Conservation (phyloP, 2,888 invertebrate genomes). For the Holacanthella duospinosa region DNA sequence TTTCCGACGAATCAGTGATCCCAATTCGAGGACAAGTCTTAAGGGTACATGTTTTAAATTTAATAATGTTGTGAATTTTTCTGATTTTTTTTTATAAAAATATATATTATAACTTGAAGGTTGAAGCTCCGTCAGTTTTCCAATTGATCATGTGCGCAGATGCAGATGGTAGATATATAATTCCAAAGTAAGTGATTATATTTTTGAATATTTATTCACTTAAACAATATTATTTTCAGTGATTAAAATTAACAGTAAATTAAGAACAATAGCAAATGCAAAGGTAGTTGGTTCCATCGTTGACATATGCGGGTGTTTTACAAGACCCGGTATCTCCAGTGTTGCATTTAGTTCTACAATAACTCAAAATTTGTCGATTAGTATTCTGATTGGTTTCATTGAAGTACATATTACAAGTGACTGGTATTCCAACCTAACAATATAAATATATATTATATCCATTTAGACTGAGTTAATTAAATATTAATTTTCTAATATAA, state of each 20-base stretch:
- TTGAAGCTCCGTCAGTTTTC: slow-evolving; percentile 58
- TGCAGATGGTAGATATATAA: slow-evolving; percentile 55
- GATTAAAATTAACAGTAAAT: not conserved
- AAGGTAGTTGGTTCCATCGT: not conserved
- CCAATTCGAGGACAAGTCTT: slow-evolving; percentile 67
- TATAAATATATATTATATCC: not conserved
- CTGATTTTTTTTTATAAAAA: not conserved
- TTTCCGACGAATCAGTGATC: slow-evolving; percentile 50
- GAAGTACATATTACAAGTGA: not conserved
- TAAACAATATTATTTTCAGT: too few species aligned
- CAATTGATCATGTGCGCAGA: slow-evolving; percentile 51
- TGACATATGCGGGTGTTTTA: not conserved
- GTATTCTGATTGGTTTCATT: not conserved
- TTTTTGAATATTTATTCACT: too few species aligned
- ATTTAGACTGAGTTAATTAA: too few species aligned
- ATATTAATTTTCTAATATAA: not conserved
- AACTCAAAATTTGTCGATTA: not conserved
- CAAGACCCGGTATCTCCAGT: not conserved
- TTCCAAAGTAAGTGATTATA: slow-evolving; percentile 61
- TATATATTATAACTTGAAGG: too few species aligned
- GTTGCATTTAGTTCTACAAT: not conserved
- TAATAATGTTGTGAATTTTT: not conserved
- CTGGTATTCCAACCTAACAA: not conserved
- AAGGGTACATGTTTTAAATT: slow-evolving; percentile 49
- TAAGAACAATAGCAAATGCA: not conserved